Percentiles rank a stretch among this genome's conserved stretches.
phyloP scores from a whole-genome alignment of 1,140 invertebrate species.

The Drosophila melanica region DNA sequence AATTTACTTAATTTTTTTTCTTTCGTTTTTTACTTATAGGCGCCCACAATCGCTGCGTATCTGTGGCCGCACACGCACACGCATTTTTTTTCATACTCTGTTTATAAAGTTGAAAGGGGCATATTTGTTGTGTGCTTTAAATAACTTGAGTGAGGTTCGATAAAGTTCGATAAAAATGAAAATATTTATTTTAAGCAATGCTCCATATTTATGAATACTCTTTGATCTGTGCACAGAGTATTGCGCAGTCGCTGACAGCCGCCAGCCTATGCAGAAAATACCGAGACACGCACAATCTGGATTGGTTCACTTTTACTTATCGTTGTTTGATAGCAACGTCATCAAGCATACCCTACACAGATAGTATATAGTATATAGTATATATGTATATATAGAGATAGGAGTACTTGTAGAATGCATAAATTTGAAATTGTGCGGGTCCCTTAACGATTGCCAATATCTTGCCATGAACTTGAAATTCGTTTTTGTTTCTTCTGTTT shows the following conservation, averaged over 20 bases:
- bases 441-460: slow-evolving; percentile 21
- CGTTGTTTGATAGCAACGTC: slow-evolving; percentile 35
- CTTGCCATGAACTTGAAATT: slow-evolving; percentile 73
- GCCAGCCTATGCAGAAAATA: slow-evolving; percentile 1
- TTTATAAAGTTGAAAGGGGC: no score
- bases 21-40: slow-evolving; percentile 44
- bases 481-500: slow-evolving; percentile 21
- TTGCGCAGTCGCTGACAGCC: no score
- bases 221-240: no score
- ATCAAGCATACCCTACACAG: slow-evolving; percentile 5
- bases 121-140: no score
- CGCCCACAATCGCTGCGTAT: slow-evolving; percentile 33
- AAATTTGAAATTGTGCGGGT: slow-evolving; percentile 5
- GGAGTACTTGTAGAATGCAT: neutral
- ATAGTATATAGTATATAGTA: no score
- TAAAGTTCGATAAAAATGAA: no score
- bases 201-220: no score
- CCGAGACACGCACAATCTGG: slow-evolving; percentile 5
- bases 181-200: no score
- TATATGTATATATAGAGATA: slow-evolving; percentile 11
- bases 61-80: slow-evolving; percentile 15
- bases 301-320: slow-evolving; percentile 35
- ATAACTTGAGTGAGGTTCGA: no score
- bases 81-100: no score
- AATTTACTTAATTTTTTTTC: no score